Evolutionary conservation across 2,888 invertebrate genomes (phyloP), one percentile per base, ranked within the genome.

Genomic region (Tachystola acroxantha): DNA sequence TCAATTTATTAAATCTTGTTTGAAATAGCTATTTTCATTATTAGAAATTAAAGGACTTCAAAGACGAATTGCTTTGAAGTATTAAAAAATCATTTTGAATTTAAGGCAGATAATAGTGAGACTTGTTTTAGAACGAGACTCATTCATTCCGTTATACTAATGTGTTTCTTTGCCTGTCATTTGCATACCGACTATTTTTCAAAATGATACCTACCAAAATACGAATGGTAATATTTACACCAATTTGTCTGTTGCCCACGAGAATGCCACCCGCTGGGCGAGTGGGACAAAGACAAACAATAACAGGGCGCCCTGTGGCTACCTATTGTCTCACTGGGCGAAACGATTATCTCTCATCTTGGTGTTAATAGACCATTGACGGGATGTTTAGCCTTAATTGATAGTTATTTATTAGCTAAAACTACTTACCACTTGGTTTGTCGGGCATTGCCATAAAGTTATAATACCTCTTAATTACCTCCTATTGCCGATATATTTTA

Each of bases 321-420:
- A 66, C 68, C 72, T 79, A 79, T 80, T 80, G 81, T 78, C 65
- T 78, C 60, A 52, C 50, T 41, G n/a, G 40, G 51, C 59, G 50
- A 56, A 56, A 62, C 63, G 75, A 77, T 78, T 70, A 71, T 71
- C 69, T 71, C 76, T 71, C 64, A 63, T 71, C 67, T 64, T 55
- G 50, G 64, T 59, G 65, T 67, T 80, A 78, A 77, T 75, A 69
- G 71, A 62, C 64, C 57, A 71, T 72, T 71, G 70, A 72, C 66
- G 62, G 57, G 46, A 50, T 53, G 54, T 58, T 64, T 56, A 50
- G 45, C 45, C 53, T 57, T 67, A 72, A 70, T 70, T 63, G 57
- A 53, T 50, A 50, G 53, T 55, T 55, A 48, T 33, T 34, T 31
- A 35, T 39, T 38, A n/a, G n/a, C n/a, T n/a, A n/a, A n/a, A n/a